Evolutionary conservation across 2,888 invertebrate genomes (phyloP), one percentile per base, ranked within the genome.

Genomic region (Brassicogethes aeneus): DNA sequence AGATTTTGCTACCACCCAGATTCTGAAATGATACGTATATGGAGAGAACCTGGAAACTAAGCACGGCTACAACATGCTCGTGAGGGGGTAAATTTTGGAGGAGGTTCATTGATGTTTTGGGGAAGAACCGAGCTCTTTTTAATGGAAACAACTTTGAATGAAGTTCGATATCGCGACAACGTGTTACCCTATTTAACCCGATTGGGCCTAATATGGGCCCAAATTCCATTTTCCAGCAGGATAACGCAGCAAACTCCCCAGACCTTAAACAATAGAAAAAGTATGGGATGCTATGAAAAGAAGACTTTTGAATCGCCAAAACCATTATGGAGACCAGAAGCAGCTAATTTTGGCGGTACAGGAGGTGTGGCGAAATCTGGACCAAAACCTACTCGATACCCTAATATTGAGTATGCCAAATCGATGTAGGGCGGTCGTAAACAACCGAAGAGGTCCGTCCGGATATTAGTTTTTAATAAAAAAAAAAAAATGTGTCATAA

Each of bases 181-280:
- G 10, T 23, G 10, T 5, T 23, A n/a, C n/a, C n/a, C n/a, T n/a
- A n/a, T 23, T 23, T 23, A 23, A 23, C 23, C 23, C n/a, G n/a
- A 23, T 23, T 23, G 23, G 5, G 23, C 23, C 23, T 23, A n/a
- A n/a, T n/a, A n/a, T n/a, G n/a, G n/a, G 10, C 23, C 23, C 23
- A 23, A 23, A 23, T 23, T 23, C 23, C 23, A 23, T 23, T 23
- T 23, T 23, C 23, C 23, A 23, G 23, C 23, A 23, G 23, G 23
- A 23, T 23, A 23, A 23, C 23, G 10, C 23, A 23, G 5, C 23
- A 23, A 23, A 23, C 23, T 23, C 23, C 23, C 23, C 23, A 23
- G 23, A 23, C 23, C 10, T 23, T 23, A 23, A 23, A 7, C 23
- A 23, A 23, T 23, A 23, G 23, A 23, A 23, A 23, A 23, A 23